Conservation (phyloP, 2,797 vertebrate genomes). For the Orestias chungarensis region DNA sequence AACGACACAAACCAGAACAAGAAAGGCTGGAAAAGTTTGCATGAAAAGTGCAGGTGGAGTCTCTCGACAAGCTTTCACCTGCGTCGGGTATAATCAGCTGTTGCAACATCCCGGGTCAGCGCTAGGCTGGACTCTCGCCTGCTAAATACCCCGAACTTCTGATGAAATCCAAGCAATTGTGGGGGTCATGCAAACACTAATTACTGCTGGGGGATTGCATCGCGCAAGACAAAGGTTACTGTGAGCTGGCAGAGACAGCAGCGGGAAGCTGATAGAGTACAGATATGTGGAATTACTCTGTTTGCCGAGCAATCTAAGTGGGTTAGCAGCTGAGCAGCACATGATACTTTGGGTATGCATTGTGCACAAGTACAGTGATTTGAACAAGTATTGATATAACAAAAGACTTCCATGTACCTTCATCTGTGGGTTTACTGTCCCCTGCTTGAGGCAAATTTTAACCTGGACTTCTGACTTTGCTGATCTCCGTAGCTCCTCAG, state of each 20-base stretch:
- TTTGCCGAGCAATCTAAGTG: constrained; percentile 10
- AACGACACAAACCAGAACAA: not conserved
- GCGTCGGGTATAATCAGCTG: constrained; percentile 3
- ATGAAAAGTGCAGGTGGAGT: not conserved
- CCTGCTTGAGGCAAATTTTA: no score
- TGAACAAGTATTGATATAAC: not conserved
- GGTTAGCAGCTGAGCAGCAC: constrained; percentile 9
- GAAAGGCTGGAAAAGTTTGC: not conserved
- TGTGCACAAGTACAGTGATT: not conserved
- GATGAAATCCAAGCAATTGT: constrained; percentile 22
- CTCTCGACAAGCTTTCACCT: constrained; percentile 8
- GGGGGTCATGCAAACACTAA: constrained; percentile 35
- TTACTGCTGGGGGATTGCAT: constrained; percentile 18
- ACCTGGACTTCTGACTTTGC: no score
- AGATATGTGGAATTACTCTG: constrained; percentile 5
- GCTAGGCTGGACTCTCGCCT: constrained; percentile 37
- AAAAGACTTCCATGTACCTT: not conserved
- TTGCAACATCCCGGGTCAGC: constrained; percentile 16
- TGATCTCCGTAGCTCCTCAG: no score
- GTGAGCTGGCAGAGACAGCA: not conserved
- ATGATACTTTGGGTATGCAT: constrained; percentile 49
- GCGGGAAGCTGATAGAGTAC: no score
- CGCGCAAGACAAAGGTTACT: constrained; percentile 24
- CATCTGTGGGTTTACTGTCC: no score
- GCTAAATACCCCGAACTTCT: constrained; percentile 6